Evolutionary conservation across 1,140 invertebrate species (phyloP).

Genomic region (Papilio helenus): DNA sequence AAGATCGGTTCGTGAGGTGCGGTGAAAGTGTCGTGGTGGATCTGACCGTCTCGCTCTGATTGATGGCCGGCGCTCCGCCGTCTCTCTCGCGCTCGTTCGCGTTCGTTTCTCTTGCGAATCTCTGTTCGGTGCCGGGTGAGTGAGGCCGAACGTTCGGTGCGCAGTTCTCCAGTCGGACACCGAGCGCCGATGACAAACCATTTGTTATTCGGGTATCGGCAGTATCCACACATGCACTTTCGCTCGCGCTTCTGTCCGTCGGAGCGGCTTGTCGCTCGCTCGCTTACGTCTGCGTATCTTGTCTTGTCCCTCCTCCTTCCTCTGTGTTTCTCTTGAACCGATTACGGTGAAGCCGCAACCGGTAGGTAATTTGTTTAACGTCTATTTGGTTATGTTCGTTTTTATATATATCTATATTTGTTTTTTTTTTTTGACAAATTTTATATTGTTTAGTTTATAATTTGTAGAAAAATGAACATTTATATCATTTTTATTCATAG

Average conservation of each 20-base stretch:
- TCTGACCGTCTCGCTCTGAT: conserved; percentile 75
- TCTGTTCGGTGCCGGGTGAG: conserved; percentile 59
- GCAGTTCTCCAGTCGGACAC: conserved; percentile 56
- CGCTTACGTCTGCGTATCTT: conserved; percentile 42
- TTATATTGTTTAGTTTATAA: neutral
- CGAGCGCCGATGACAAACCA: conserved; percentile 58
- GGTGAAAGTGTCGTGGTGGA: conserved; percentile 74
- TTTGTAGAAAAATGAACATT: neutral
- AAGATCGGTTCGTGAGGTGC: conserved; percentile 80
- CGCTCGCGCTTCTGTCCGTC: conserved; percentile 69
- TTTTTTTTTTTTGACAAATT: neutral
- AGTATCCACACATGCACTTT: conserved; percentile 81
- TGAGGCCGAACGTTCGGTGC: conserved; percentile 50
- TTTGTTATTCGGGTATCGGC: conserved; percentile 70
- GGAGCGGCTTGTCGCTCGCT: conserved; percentile 43
- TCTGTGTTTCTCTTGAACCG: conserved; percentile 33
- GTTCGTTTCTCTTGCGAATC: conserved; percentile 54
- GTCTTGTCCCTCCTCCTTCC: conserved; percentile 4
- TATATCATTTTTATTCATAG: neutral
- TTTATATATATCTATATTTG: too few relatives aligned
- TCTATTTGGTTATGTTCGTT: neutral
- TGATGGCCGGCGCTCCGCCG: conserved; percentile 70
- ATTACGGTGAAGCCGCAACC: conserved; percentile 29
- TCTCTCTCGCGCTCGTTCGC: conserved; percentile 42
- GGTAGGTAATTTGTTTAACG: conserved; percentile 21